A percentile compares a stretch with the other conserved stretches of the same genome.
These are phyloP conservation scores for Symphodus melops DNA, from an alignment of 2,113 vertebrate species.

Conservation along the genomic window DNA sequence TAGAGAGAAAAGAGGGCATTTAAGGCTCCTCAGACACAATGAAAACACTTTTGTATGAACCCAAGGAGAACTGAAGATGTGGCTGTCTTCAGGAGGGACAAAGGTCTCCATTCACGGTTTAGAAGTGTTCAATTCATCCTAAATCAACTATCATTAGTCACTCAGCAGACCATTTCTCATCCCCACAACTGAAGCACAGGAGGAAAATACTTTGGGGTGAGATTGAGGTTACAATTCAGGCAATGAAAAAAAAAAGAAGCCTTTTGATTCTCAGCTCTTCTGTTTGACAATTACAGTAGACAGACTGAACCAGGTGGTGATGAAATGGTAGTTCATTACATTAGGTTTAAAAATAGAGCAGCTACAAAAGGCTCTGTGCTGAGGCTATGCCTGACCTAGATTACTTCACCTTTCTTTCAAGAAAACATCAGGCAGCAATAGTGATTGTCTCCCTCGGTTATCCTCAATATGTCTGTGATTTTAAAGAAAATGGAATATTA, in stretches of 20 bases:
- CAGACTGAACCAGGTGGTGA: conserved; percentile 32
- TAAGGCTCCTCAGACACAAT: conserved; percentile 30
- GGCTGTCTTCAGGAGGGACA: conserved; percentile 61
- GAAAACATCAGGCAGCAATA: conserved; percentile 34
- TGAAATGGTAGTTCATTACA: conserved; percentile 36
- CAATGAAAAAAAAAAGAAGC: conserved; percentile 4
- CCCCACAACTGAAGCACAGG: conserved; percentile 9
- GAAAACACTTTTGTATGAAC: conserved; percentile 48
- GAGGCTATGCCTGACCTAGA: conserved; percentile 58
- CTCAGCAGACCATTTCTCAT: conserved; percentile 34
- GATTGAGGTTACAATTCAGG: neutral
- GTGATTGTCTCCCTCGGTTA: conserved; percentile 14
- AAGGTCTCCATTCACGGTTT: conserved; percentile 55
- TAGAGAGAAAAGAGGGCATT: conserved; percentile 33
- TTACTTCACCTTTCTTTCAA: conserved; percentile 52
- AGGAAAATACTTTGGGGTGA: conserved; percentile 34
- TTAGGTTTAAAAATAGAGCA: conserved; percentile 54
- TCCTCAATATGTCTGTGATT: conserved; percentile 1
- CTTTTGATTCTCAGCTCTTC: neutral
- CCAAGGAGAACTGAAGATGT: conserved; percentile 49
- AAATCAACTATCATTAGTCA: conserved; percentile 41
- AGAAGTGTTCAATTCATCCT: conserved; percentile 40
- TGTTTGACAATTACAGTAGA: conserved; percentile 8
- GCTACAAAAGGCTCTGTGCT: conserved; percentile 32
- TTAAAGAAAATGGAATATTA: conserved; percentile 27